Conservation (phyloP, 1,140 invertebrate species). For the Magallana gigas region DNA sequence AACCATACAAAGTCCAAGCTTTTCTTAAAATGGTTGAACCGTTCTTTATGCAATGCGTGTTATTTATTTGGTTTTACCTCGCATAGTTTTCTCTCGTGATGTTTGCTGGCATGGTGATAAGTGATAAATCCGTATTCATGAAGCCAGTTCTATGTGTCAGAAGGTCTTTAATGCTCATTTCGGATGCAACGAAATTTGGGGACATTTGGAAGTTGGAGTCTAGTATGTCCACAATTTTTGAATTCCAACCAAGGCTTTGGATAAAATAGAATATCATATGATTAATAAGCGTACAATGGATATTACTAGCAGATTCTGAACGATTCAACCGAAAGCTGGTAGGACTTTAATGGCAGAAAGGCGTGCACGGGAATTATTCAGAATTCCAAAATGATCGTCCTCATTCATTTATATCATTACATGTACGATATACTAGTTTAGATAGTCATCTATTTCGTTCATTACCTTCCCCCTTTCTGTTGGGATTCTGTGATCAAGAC, state of each 20-base stretch:
- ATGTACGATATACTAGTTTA: neutral
- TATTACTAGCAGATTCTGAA: too few relatives aligned
- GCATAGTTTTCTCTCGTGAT: neutral
- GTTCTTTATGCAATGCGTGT: too few relatives aligned
- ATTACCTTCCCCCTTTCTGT: neutral
- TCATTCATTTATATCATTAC: neutral
- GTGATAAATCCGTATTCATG: neutral
- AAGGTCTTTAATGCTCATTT: slow-evolving; percentile 15
- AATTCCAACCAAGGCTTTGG: slow-evolving; percentile 1
- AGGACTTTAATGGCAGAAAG: too few relatives aligned
- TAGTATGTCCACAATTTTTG: slow-evolving; percentile 32
- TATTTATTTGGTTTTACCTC: neutral
- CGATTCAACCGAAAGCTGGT: too few relatives aligned
- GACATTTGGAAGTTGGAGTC: neutral
- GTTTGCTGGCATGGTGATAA: neutral
- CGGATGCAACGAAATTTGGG: neutral
- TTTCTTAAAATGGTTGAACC: too few relatives aligned
- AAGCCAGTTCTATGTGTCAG: neutral
- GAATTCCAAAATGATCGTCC: too few relatives aligned
- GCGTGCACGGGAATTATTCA: too few relatives aligned
- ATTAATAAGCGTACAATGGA: neutral
- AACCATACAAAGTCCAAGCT: too few relatives aligned
- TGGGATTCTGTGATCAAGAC: slow-evolving; percentile 8
- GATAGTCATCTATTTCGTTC: neutral
- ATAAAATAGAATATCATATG: neutral